Evolutionary conservation across 2,797 vertebrate genomes (phyloP), one percentile per base, ranked within the genome.

Genomic region (Phataginus tetradactyla): DNA sequence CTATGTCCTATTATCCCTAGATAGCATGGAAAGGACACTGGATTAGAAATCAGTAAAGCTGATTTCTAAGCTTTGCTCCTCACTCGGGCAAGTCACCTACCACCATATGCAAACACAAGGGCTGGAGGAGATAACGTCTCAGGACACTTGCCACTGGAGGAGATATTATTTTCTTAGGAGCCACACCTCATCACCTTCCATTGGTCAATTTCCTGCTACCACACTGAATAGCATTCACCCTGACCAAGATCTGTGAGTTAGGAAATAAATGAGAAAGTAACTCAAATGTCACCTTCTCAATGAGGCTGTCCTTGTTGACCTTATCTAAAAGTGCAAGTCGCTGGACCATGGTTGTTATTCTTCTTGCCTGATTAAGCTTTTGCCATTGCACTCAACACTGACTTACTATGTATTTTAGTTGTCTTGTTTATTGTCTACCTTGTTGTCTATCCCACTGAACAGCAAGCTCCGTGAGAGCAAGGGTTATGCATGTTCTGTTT

Each of bases 341-440:
- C 12, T 77, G 42, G 29, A 25, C 23, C 42, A 20, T 27, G 34
- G 18, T 45, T 86, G 20, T 87, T 77, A 78, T 75, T 75, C 34
- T n/a, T 12, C 49, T 84, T 79, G 55, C 15, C 55, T 75, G 66
- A 74, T 66, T 87, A 75, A 86, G 55, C 81, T 69, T 87, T 94
- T 64, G 74, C 34, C 37, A 94, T 87, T 64, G n/a, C 25, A 69
- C 94, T 98, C 95, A 96, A 81, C 18, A 68, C 32, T 80, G 61
- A 77, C 4, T 85, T 80, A 78, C 8, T 84, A 51, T 83, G 32
- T 37, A 75, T 68, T 86, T 79, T 64, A 72, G 51, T 57, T 53
- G 75, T 75, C 23, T 90, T 88, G 7, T 34, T 85, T 66, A 29
- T 17, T 71, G 4, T 80, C 79, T 79, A 11, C 79, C 74, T 66